These are phyloP conservation scores for Colossoma macropomum DNA, from an alignment of 2,113 vertebrate genomes.

Conservation along the genomic window DNA sequence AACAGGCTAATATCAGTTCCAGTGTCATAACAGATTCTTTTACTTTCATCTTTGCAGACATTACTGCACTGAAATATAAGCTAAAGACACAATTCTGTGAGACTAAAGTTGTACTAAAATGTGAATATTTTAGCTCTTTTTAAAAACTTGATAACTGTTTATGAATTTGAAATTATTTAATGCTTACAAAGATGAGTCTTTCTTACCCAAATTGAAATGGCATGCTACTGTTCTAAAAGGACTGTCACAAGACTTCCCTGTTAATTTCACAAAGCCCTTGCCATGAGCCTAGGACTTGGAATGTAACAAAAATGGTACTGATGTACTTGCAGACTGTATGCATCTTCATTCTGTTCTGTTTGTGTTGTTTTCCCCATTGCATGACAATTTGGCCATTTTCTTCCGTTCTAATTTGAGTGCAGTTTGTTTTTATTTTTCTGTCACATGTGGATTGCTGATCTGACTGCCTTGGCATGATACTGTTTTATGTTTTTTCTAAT, in stretches of 20 bases:
- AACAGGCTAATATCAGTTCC: not conserved
- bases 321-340: not conserved
- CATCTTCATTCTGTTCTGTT: not conserved
- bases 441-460: constrained; percentile 45
- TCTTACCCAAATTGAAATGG: constrained; percentile 17
- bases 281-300: constrained; percentile 1
- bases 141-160: not conserved
- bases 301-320: constrained; percentile 9
- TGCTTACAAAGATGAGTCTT: not conserved
- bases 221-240: not conserved
- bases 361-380: constrained; percentile 15
- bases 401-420: constrained; percentile 38
- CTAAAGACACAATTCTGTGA: not conserved
- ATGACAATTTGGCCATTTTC: constrained; percentile 24
- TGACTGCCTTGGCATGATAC: constrained; percentile 55
- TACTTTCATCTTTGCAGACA: not conserved
- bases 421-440: constrained; percentile 13
- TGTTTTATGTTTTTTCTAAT: constrained; percentile 57
- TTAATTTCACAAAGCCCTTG: not conserved
- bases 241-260: not conserved
- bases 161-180: not conserved
- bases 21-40: not conserved
- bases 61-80: not conserved
- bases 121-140: not conserved
- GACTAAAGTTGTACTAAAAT: not conserved